Percentiles rank a stretch among this genome's conserved stretches.
Conservation (phyloP, 2,797 vertebrate genomes). For the Lithobates pipiens region DNA sequence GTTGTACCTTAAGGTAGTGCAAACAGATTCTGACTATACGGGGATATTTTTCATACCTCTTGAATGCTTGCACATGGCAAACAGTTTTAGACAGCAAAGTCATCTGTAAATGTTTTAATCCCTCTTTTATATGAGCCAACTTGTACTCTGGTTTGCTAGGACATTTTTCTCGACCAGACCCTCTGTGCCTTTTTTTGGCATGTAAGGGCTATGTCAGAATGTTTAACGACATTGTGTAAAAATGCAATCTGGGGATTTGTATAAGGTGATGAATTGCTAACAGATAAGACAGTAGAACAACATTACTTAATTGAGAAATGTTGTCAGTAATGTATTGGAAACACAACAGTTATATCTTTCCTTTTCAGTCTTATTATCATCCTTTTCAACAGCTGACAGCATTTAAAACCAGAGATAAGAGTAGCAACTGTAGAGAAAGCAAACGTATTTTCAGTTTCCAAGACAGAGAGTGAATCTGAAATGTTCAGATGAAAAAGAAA, state of each 20-base stretch:
- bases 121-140: background rate
- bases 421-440: background rate
- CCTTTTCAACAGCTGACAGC: conserved; percentile 1
- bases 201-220: background rate
- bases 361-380: background rate
- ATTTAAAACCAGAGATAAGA: background rate
- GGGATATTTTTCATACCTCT: background rate
- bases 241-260: background rate
- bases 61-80: background rate
- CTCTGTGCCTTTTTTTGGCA: background rate
- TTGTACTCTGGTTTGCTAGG: background rate
- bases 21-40: background rate
- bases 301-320: background rate
- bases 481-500: background rate
- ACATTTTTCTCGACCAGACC: background rate
- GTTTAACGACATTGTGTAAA: background rate
- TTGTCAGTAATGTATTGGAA: background rate
- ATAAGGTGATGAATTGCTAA: background rate
- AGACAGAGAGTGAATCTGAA: background rate
- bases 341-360: background rate
- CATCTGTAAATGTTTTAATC: background rate
- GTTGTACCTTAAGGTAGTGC: background rate
- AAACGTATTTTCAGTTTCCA: background rate
- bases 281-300: conserved; percentile 6
- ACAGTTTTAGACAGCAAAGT: background rate